Evolutionary conservation across 2,888 invertebrate species (phyloP).

Genomic region (Mesorhabditis spiculigera): DNA sequence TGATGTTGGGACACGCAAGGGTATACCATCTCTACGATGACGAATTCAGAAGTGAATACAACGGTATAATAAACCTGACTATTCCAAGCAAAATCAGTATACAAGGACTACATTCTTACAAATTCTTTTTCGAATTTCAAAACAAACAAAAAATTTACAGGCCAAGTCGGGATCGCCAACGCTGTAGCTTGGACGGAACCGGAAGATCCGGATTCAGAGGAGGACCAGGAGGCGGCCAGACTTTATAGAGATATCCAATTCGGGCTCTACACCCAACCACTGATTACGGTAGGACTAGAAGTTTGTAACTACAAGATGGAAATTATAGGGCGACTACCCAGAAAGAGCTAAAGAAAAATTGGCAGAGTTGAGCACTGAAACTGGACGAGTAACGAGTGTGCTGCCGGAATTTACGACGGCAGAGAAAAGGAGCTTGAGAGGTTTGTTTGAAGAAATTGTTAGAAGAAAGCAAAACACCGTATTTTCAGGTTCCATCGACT

Average conservation of each 20-base stretch:
- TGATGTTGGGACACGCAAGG: conserved; percentile 69
- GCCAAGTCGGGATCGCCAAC: conserved; percentile 18
- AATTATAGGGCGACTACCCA: no score
- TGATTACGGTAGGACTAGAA: conserved; percentile 42
- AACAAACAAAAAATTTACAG: not conserved
- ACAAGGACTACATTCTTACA: no score
- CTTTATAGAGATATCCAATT: conserved; percentile 20
- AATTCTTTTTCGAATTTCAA: no score
- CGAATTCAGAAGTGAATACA: not conserved
- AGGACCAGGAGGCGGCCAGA: conserved; percentile 13
- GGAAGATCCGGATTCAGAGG: not conserved
- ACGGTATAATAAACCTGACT: not conserved
- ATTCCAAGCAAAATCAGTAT: not conserved
- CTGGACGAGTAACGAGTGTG: no score
- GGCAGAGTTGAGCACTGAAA: no score
- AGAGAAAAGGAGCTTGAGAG: no score
- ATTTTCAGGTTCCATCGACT: conserved; percentile 69
- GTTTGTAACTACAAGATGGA: not conserved
- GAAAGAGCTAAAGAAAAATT: no score
- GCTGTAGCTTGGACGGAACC: conserved; percentile 8
- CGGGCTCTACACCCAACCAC: conserved; percentile 40
- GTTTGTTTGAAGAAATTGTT: no score
- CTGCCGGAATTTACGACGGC: no score
- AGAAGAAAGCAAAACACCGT: no score
- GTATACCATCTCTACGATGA: conserved; percentile 59